A percentile compares a stretch with the other conserved stretches of the same genome.
These are phyloP conservation scores for Ips nitidus DNA, from an alignment of 1,140 invertebrate genomes.

Conservation along the genomic window DNA sequence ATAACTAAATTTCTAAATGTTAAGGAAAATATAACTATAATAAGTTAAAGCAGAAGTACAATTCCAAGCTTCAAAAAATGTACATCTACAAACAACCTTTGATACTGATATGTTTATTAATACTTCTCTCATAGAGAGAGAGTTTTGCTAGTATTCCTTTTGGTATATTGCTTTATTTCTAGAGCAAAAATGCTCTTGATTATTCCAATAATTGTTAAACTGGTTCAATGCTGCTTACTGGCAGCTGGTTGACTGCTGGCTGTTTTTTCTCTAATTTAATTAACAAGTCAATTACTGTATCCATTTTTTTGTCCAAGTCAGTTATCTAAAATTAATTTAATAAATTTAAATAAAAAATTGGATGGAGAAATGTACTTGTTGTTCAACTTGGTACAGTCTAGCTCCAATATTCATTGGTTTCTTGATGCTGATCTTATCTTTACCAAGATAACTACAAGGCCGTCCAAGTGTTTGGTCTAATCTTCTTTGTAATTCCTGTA, in stretches of 20 bases:
- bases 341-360: background rate
- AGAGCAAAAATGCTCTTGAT: too few relatives aligned
- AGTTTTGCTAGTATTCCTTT: too few relatives aligned
- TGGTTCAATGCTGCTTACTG: background rate
- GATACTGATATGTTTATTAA: too few relatives aligned
- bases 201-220: background rate
- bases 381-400: slow-evolving; percentile 73
- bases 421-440: slow-evolving; percentile 70
- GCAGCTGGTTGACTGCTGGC: background rate
- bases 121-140: too few relatives aligned
- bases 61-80: too few relatives aligned
- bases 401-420: slow-evolving; percentile 81
- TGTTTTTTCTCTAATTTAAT: slow-evolving; percentile 5
- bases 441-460: slow-evolving; percentile 75
- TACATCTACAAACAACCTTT: too few relatives aligned
- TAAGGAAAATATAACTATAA: too few relatives aligned
- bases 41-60: too few relatives aligned
- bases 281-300: slow-evolving; percentile 1
- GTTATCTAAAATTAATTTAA: background rate
- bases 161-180: too few relatives aligned
- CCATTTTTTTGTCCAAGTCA: slow-evolving; percentile 16
- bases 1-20: too few relatives aligned
- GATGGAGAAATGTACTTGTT: slow-evolving; percentile 61
- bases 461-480: slow-evolving; percentile 84
- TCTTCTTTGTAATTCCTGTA: slow-evolving; percentile 68